Percentiles rank a stretch among this genome's conserved stretches.
phyloP scores from a whole-genome alignment of 2,888 invertebrate species.

The Cactoblastis cactorum region DNA sequence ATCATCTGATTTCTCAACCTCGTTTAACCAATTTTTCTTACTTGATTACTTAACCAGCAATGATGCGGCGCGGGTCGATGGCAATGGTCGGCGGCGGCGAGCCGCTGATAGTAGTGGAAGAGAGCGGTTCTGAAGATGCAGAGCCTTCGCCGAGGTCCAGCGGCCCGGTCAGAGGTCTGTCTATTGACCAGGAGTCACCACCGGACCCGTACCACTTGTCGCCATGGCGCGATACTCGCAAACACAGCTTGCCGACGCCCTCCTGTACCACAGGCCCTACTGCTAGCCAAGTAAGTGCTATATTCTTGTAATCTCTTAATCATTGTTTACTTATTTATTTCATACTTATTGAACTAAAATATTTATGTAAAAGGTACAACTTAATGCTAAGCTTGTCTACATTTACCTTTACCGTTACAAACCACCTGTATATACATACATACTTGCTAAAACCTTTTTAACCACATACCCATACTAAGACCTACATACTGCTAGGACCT shows the following conservation, averaged over 20 bases:
- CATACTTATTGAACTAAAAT: too few relatives aligned
- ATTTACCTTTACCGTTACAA: too few relatives aligned
- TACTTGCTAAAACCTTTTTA: too few relatives aligned
- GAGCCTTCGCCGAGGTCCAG: conserved; percentile 78
- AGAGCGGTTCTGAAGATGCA: conserved; percentile 84
- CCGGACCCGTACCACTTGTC: conserved; percentile 90
- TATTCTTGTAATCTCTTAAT: not conserved
- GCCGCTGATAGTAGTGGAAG: conserved; percentile 91
- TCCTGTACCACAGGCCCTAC: conserved; percentile 92
- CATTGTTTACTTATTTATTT: too few relatives aligned
- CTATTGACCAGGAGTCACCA: conserved; percentile 87
- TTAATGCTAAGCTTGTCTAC: too few relatives aligned
- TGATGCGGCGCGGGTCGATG: conserved; percentile 84
- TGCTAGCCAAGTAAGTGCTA: conserved; percentile 91
- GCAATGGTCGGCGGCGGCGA: conserved; percentile 82
- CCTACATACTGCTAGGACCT: too few relatives aligned
- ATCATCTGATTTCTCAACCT: too few relatives aligned
- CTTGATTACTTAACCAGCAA: conserved; percentile 44
- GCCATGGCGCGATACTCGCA: conserved; percentile 89
- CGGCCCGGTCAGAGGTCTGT: conserved; percentile 79
- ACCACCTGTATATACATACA: too few relatives aligned
- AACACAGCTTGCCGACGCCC: conserved; percentile 91
- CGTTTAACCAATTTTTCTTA: too few relatives aligned
- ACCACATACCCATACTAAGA: too few relatives aligned
- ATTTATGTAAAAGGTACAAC: too few relatives aligned